A percentile compares a stretch with the other conserved stretches of the same genome.
Evolutionary conservation across 2,797 vertebrate genomes (phyloP).

Genomic region (Helarctos malayanus): DNA sequence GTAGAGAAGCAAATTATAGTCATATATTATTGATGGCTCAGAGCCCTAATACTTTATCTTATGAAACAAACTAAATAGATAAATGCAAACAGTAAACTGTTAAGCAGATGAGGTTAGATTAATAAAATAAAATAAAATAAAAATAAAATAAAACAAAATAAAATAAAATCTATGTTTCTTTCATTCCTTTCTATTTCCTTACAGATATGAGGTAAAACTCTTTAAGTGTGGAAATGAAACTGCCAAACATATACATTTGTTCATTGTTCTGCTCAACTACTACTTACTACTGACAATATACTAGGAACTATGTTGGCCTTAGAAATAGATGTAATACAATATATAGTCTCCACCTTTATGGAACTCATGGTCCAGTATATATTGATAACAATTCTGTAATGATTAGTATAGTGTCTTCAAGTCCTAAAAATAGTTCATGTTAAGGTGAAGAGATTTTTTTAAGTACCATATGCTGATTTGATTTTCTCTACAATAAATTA

Average conservation of each 20-base stretch:
- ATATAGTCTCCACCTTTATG: neutral
- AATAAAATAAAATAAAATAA: neutral
- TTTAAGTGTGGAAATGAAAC: slow-evolving; percentile 11
- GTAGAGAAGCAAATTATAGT: neutral
- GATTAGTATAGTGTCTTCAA: neutral
- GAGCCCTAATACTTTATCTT: neutral
- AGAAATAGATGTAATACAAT: neutral
- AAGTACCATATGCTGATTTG: neutral
- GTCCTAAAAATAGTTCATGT: neutral
- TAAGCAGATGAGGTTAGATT: neutral
- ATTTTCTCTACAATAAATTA: slow-evolving; percentile 4
- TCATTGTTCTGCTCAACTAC: neutral
- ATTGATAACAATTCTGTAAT: slow-evolving; percentile 27
- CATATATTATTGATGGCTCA: neutral
- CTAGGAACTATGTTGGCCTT: neutral
- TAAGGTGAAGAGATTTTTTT: neutral
- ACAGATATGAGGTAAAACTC: neutral
- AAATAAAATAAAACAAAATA: neutral
- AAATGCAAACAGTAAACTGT: neutral
- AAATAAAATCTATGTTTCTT: slow-evolving; percentile 13
- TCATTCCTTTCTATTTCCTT: neutral
- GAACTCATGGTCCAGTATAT: neutral
- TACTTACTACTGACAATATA: slow-evolving; percentile 17
- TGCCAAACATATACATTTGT: neutral
- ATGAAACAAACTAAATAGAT: slow-evolving; percentile 17